Percentiles rank a stretch among this genome's conserved stretches.
These are phyloP conservation scores for Brachylomia viminalis DNA, from an alignment of 2,888 invertebrate genomes.

Conservation along the genomic window DNA sequence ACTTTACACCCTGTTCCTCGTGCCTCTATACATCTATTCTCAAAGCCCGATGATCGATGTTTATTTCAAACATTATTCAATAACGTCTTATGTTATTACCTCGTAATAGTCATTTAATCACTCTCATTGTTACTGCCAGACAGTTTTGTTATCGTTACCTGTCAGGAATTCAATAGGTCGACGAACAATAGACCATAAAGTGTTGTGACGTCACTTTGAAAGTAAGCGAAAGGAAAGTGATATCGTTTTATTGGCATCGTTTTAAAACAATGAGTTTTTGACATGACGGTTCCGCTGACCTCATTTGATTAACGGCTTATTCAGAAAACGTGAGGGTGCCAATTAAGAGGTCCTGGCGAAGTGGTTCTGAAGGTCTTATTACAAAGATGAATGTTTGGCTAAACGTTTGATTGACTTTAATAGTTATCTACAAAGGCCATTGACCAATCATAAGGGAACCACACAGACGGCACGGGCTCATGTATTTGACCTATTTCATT, in stretches of 20 bases:
- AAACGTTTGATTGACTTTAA: constrained; percentile 39
- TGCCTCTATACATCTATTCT: background rate
- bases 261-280: constrained; percentile 42
- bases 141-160: constrained; percentile 54
- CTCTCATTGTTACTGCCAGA: constrained; percentile 45
- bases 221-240: constrained; percentile 57
- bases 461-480: constrained; percentile 21
- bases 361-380: constrained; percentile 14
- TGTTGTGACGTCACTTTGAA: constrained; percentile 54
- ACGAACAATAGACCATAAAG: constrained; percentile 60
- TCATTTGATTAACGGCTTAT: constrained; percentile 8
- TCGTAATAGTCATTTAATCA: constrained; percentile 47
- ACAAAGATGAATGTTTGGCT: constrained; percentile 18
- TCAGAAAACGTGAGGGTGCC: constrained; percentile 4
- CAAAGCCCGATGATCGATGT: constrained; percentile 14
- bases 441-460: constrained; percentile 18
- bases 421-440: constrained; percentile 5
- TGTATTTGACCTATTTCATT: constrained; percentile 44
- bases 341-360: constrained; percentile 17
- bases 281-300: constrained; percentile 21
- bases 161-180: constrained; percentile 50
- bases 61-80: constrained; percentile 36
- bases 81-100: constrained; percentile 25
- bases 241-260: constrained; percentile 41
- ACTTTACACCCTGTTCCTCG: no score